Evolutionary conservation across 1,140 invertebrate species (phyloP).

Genomic region (Cephus cinctus): DNA sequence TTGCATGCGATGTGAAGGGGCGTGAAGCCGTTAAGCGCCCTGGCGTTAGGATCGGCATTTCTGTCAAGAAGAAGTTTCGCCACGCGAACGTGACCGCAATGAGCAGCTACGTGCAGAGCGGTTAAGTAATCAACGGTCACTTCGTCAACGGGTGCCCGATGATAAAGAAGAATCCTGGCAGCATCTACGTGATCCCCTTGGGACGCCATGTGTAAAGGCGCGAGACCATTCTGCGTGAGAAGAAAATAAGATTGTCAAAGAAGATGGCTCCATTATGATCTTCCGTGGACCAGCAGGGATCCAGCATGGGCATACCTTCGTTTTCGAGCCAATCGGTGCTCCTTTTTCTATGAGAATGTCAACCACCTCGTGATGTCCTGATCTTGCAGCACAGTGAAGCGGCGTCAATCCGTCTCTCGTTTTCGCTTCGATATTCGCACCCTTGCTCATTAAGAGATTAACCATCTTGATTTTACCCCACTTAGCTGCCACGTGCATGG

Average conservation of each 20-base stretch:
- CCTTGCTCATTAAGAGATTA: constrained; percentile 76
- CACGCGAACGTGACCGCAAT: constrained; percentile 90
- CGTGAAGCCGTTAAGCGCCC: constrained; percentile 97
- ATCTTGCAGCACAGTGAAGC: constrained; percentile 88
- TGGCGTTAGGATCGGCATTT: constrained; percentile 95
- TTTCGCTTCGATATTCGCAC: constrained; percentile 91
- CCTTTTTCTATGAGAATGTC: constrained; percentile 88
- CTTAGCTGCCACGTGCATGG: constrained; percentile 92
- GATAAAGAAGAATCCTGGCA: constrained; percentile 85
- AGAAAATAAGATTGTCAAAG: too few relatives aligned
- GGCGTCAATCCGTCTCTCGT: constrained; percentile 95
- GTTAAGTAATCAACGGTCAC: constrained; percentile 97
- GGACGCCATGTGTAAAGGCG: constrained; percentile 90
- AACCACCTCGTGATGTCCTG: constrained; percentile 95
- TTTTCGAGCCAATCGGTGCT: constrained; percentile 93
- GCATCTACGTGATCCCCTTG: constrained; percentile 97
- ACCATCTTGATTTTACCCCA: constrained; percentile 96
- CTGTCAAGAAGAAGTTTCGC: constrained; percentile 91
- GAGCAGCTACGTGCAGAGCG: constrained; percentile 94
- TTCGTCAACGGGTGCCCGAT: constrained; percentile 95
- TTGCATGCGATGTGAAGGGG: constrained; percentile 99
- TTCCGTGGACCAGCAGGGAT: too few relatives aligned
- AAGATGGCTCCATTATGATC: too few relatives aligned
- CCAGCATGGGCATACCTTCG: too few relatives aligned
- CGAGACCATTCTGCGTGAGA: constrained; percentile 77